Conservation (phyloP, 2,888 invertebrate species). For the Stenchaetothrips biformis region DNA sequence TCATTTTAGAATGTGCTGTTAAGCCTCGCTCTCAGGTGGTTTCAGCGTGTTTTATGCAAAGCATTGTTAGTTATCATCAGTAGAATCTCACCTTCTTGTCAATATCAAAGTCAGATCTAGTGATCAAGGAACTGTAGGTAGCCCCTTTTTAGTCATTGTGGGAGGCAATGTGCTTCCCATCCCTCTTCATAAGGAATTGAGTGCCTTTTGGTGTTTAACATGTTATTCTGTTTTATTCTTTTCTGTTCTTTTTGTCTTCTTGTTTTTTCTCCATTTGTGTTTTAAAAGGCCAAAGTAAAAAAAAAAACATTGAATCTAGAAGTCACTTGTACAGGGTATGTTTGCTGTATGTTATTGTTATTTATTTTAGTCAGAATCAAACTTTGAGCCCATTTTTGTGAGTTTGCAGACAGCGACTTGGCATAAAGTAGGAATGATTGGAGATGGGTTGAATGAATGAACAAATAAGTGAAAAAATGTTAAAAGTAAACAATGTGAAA, state of each 20-base stretch:
- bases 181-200: not conserved
- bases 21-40: not conserved
- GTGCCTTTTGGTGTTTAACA: not conserved
- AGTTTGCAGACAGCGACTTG: not conserved
- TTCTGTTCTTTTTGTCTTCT: not conserved
- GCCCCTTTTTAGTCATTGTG: not conserved
- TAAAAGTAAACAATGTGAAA: not conserved
- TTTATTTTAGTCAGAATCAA: not conserved
- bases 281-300: not conserved
- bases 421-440: not conserved
- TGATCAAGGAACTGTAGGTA: no score
- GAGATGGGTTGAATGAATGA: not conserved
- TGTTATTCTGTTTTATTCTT: not conserved
- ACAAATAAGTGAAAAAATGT: not conserved
- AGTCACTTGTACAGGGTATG: slow-evolving; percentile 2
- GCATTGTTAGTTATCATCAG: not conserved
- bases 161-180: no score
- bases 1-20: not conserved
- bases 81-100: not conserved
- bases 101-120: not conserved
- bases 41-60: not conserved
- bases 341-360: not conserved
- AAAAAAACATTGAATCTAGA: not conserved
- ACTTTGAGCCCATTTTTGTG: not conserved
- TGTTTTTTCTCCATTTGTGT: not conserved